A percentile compares a stretch with the other conserved stretches of the same genome.
These are phyloP conservation scores for Neomorphus geoffroyi DNA, from an alignment of 2,797 vertebrate species.

Conservation along the genomic window DNA sequence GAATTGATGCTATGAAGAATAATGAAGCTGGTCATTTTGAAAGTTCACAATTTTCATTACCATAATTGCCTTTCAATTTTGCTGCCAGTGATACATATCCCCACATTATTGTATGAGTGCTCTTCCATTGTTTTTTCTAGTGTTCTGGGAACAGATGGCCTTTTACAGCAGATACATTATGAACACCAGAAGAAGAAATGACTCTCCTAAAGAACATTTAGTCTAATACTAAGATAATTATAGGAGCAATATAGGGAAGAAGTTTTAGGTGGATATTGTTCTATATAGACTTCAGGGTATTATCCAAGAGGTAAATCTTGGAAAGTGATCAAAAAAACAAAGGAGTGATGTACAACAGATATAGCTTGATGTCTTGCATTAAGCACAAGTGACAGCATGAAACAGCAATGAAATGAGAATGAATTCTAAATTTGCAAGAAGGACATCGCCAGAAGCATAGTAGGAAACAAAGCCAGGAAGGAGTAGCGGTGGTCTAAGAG, in stretches of 20 bases:
- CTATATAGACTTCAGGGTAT: background rate
- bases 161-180: slow-evolving; percentile 44
- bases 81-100: slow-evolving; percentile 26
- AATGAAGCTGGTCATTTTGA: slow-evolving; percentile 42
- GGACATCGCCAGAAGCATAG: background rate
- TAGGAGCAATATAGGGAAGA: background rate
- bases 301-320: background rate
- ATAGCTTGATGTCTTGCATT: background rate
- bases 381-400: background rate
- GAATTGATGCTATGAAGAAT: background rate
- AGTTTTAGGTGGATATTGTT: slow-evolving; percentile 10
- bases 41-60: slow-evolving; percentile 54
- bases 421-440: background rate
- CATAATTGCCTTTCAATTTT: slow-evolving; percentile 45
- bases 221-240: slow-evolving; percentile 41
- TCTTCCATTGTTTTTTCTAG: slow-evolving; percentile 49
- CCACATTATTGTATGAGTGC: background rate
- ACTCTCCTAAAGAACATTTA: slow-evolving; percentile 34
- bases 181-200: slow-evolving; percentile 37
- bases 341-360: background rate
- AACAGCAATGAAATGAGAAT: background rate
- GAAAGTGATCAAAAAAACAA: background rate
- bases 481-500: background rate
- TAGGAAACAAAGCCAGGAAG: background rate
- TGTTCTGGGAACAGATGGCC: slow-evolving; percentile 38